Percentiles rank a stretch among this genome's conserved stretches.
Conservation (phyloP, 2,888 invertebrate genomes). For the Napeogenes inachia region DNA sequence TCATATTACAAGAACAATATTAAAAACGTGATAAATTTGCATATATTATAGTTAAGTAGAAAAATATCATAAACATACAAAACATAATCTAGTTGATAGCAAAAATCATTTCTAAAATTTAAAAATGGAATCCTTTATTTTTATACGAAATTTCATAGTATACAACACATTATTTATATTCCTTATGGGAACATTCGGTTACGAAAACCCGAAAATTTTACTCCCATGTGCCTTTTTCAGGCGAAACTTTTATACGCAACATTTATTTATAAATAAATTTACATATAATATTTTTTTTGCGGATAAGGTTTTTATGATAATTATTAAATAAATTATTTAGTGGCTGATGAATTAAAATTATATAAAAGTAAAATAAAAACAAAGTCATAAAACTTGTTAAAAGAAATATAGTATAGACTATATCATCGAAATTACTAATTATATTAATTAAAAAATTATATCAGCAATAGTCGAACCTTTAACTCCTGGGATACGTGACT, state of each 20-base stretch:
- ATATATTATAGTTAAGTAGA: too few relatives aligned
- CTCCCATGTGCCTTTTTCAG: slow-evolving; percentile 55
- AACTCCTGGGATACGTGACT: too few relatives aligned
- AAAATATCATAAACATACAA: neutral
- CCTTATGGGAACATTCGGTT: slow-evolving; percentile 52
- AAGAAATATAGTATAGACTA: too few relatives aligned
- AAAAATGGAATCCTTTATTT: slow-evolving; percentile 38
- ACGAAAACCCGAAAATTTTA: slow-evolving; percentile 50
- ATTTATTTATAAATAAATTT: slow-evolving; percentile 39
- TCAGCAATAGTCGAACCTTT: too few relatives aligned
- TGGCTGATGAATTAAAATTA: too few relatives aligned
- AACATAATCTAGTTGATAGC: slow-evolving; percentile 4
- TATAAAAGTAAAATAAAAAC: too few relatives aligned
- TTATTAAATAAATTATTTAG: neutral
- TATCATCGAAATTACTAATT: too few relatives aligned
- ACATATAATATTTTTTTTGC: slow-evolving; percentile 12
- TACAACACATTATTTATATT: slow-evolving; percentile 54
- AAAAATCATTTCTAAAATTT: slow-evolving; percentile 19
- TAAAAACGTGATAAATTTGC: too few relatives aligned
- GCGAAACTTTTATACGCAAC: slow-evolving; percentile 39
- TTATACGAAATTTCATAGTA: slow-evolving; percentile 45
- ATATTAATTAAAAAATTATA: too few relatives aligned
- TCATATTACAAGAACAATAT: too few relatives aligned
- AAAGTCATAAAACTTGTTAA: too few relatives aligned
- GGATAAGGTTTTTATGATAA: slow-evolving; percentile 4